Conservation (phyloP, 2,888 invertebrate species). For the Diarsia brunnea region DNA sequence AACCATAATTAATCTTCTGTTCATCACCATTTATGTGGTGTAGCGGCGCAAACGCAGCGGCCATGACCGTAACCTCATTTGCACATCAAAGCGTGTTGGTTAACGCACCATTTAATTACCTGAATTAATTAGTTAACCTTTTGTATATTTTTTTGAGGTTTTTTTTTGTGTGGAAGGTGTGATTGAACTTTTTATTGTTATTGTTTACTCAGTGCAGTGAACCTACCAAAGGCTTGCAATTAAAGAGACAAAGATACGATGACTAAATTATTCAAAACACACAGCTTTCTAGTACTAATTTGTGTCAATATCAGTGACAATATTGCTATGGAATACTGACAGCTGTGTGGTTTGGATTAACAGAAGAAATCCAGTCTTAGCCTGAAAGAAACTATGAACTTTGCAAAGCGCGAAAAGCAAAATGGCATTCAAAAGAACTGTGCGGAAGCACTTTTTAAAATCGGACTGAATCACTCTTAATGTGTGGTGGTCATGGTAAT, state of each 20-base stretch:
- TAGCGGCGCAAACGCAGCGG: conserved; percentile 43
- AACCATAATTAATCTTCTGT: conserved; percentile 21
- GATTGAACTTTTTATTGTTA: neutral
- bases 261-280: neutral
- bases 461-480: too few relatives aligned
- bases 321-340: neutral
- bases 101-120: conserved; percentile 53
- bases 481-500: too few relatives aligned
- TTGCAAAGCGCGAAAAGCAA: too few relatives aligned
- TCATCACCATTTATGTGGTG: neutral
- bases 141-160: conserved; percentile 27
- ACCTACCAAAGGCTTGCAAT: neutral
- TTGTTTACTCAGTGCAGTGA: neutral
- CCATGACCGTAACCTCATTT: conserved; percentile 65
- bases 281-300: neutral
- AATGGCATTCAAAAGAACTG: too few relatives aligned
- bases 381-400: neutral
- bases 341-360: neutral
- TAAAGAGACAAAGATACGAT: too few relatives aligned
- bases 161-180: conserved; percentile 3
- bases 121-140: conserved; percentile 45
- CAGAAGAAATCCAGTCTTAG: neutral
- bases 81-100: conserved; percentile 57
- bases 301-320: neutral
- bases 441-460: too few relatives aligned